Percentiles rank a stretch among this genome's conserved stretches.
phyloP scores from a whole-genome alignment of 2,888 invertebrate genomes.

The Adela reaumurella region DNA sequence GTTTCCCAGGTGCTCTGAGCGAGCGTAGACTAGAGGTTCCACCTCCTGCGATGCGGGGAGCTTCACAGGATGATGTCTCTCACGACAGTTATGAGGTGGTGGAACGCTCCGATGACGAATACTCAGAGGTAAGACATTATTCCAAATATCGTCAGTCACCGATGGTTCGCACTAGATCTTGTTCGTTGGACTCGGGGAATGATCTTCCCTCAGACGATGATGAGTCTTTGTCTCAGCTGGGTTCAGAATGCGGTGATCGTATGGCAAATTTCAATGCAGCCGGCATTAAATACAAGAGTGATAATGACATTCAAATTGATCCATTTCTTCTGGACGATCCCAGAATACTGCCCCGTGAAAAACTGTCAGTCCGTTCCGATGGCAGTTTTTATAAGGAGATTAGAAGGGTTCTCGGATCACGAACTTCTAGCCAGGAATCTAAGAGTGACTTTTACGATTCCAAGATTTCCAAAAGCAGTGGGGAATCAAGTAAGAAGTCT shows the following conservation, averaged over 20 bases:
- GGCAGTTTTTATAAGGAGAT: slow-evolving; percentile 70
- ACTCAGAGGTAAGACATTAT: slow-evolving; percentile 34
- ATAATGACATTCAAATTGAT: slow-evolving; percentile 67
- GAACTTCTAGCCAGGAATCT: slow-evolving; percentile 68
- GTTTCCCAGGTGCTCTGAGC: slow-evolving; percentile 78
- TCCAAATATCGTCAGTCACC: slow-evolving; percentile 25
- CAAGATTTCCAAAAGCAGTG: slow-evolving; percentile 61
- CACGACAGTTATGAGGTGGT: slow-evolving; percentile 86
- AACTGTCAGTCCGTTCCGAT: slow-evolving; percentile 68
- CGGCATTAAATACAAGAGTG: slow-evolving; percentile 63
- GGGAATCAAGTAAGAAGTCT: slow-evolving; percentile 62
- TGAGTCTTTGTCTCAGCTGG: slow-evolving; percentile 51
- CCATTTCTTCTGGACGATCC: slow-evolving; percentile 77
- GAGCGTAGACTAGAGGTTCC: slow-evolving; percentile 64
- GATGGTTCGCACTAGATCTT: slow-evolving; percentile 59
- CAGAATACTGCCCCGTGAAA: slow-evolving; percentile 68
- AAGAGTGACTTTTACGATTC: slow-evolving; percentile 67
- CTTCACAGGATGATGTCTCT: slow-evolving; percentile 81
- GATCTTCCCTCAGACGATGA: slow-evolving; percentile 73
- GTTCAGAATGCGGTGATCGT: slow-evolving; percentile 49
- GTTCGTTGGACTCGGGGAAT: slow-evolving; percentile 74
- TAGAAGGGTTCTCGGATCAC: slow-evolving; percentile 59
- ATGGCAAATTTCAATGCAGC: slow-evolving; percentile 56
- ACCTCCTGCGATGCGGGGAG: slow-evolving; percentile 61
- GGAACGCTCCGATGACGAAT: slow-evolving; percentile 70